These are phyloP conservation scores for Helogale parvula DNA, from an alignment of 2,113 vertebrate species.

Conservation along the genomic window DNA sequence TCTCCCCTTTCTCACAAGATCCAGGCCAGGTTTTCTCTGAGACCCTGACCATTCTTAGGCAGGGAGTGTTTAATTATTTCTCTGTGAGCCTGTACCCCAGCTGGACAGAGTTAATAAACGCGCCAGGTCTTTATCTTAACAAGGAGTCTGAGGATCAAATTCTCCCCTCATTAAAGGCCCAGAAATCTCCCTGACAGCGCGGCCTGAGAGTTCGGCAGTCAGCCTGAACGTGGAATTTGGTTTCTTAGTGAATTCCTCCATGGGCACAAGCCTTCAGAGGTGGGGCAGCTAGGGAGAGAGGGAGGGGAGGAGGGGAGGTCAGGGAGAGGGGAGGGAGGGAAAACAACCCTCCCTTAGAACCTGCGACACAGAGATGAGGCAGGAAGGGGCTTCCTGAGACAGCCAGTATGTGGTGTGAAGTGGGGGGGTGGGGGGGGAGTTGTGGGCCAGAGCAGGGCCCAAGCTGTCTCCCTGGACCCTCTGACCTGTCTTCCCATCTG, in stretches of 20 bases:
- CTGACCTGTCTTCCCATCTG: neutral
- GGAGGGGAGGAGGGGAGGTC: fast-evolving
- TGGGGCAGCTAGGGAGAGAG: neutral
- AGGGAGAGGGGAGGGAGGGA: fast-evolving
- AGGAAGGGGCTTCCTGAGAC: neutral
- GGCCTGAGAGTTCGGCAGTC: constrained; percentile 20
- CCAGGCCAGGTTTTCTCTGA: constrained; percentile 72
- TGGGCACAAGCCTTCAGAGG: neutral
- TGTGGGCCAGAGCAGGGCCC: fast-evolving
- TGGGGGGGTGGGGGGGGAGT: too few species aligned
- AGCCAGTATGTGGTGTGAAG: neutral
- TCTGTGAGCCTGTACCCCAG: constrained; percentile 55
- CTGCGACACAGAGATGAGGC: neutral
- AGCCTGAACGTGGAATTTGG: neutral
- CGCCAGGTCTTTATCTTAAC: constrained; percentile 76
- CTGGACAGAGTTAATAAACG: constrained; percentile 77
- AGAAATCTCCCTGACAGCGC: constrained; percentile 62
- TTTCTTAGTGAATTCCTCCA: constrained; percentile 25
- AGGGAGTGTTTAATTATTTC: constrained; percentile 68
- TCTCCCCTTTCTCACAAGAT: neutral
- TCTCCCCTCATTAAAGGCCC: constrained; percentile 69
- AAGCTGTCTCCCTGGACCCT: too few species aligned
- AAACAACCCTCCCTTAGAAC: neutral
- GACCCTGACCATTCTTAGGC: constrained; percentile 1
- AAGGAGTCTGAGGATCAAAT: constrained; percentile 72